phyloP scores from a whole-genome alignment of 2,797 vertebrate genomes.

The Orestias chungarensis region DNA sequence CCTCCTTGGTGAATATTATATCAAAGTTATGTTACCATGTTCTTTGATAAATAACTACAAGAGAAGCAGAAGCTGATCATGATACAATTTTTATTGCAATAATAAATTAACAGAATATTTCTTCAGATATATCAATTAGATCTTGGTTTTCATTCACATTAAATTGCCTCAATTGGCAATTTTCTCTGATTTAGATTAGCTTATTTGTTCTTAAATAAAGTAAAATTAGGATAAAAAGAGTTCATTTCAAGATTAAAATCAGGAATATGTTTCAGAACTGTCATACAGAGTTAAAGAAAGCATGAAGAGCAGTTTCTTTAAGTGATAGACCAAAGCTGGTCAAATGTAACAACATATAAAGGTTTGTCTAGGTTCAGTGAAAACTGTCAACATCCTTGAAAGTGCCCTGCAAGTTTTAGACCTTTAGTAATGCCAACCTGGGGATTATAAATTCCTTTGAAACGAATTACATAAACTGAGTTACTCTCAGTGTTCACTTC shows the following conservation, averaged over 20 bases:
- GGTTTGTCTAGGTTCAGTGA: not conserved
- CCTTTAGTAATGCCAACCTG: not conserved
- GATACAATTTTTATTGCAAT: not conserved
- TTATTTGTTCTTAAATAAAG: constrained; percentile 1
- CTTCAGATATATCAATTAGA: not conserved
- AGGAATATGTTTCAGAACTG: not conserved
- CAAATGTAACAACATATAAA: not conserved
- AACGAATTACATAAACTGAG: not conserved
- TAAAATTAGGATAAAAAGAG: not conserved
- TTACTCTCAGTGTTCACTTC: not conserved
- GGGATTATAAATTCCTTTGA: not conserved
- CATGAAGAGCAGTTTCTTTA: not conserved
- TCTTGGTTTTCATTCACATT: not conserved
- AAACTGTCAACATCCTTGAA: not conserved
- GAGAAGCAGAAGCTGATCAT: not conserved
- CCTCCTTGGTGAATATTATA: not conserved
- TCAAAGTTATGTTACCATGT: not conserved
- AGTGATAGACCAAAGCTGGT: not conserved
- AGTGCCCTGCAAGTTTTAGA: not conserved
- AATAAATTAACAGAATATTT: not conserved
- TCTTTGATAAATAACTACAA: not conserved
- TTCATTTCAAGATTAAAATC: not conserved
- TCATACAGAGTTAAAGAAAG: not conserved
- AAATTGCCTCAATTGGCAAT: not conserved
- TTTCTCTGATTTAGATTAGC: not conserved